These are phyloP conservation scores for Melitaea cinxia DNA, from an alignment of 1,140 invertebrate genomes.

Conservation along the genomic window DNA sequence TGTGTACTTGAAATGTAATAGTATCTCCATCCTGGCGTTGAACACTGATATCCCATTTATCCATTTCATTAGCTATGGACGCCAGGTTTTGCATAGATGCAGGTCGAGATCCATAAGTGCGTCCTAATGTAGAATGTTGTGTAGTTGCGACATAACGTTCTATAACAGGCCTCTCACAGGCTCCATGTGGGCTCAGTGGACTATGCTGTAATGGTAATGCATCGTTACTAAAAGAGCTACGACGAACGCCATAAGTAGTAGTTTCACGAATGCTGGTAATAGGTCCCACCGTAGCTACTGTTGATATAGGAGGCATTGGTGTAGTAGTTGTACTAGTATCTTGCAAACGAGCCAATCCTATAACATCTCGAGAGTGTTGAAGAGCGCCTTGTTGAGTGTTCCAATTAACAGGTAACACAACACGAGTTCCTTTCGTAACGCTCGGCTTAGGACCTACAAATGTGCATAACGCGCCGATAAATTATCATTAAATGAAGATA, in stretches of 20 bases:
- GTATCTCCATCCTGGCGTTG: conserved; percentile 83
- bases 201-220: conserved; percentile 71
- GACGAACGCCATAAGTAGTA: conserved; percentile 70
- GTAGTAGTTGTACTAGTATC: conserved; percentile 57
- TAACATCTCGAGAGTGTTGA: conserved; percentile 74
- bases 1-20: conserved; percentile 84
- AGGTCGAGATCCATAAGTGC: conserved; percentile 67
- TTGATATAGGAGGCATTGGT: conserved; percentile 52
- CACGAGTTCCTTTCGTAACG: conserved; percentile 84
- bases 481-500: neutral
- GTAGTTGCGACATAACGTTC: conserved; percentile 67
- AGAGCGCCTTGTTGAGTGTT: conserved; percentile 72
- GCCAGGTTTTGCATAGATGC: conserved; percentile 77
- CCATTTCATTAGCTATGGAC: conserved; percentile 80
- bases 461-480: conserved; percentile 9
- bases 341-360: conserved; percentile 66
- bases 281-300: conserved; percentile 57
- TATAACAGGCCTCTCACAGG: conserved; percentile 67
- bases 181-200: conserved; percentile 74
- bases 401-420: conserved; percentile 82
- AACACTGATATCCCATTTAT: conserved; percentile 84
- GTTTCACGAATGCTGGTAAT: conserved; percentile 72
- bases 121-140: conserved; percentile 64
- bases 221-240: conserved; percentile 78
- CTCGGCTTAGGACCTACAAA: conserved; percentile 84